Base-by-base conservation (phyloP, 2,888 invertebrate genomes). In the Caenorhabditis uteleia region DNA sequence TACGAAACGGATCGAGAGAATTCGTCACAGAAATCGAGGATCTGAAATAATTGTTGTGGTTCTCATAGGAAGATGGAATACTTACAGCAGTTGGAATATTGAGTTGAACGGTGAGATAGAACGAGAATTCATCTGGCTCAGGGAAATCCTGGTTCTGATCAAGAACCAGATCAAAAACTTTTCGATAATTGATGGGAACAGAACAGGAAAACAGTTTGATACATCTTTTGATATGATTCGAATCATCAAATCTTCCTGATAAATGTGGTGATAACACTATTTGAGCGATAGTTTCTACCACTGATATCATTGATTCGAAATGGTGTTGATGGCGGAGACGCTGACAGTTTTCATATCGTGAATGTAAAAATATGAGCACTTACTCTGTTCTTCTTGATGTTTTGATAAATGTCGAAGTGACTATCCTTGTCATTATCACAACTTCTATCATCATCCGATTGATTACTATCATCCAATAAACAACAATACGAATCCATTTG, bases 261-360 rank as follows among this genome's bases (percentile, higher is more conserved):
- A 64, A 25, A 16, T 59, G 45, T 2, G 59, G 60, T 21, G 69
- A 65, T 21, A 69, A 10, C 10, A 45, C 58, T 16, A 69, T 53
- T 16, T 61, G 61, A 5, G 65, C 69, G 29, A 61, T 50, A 5
- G 61, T 23, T 43, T 44, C 53, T 27, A 66, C 49, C 7, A 51
- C 18, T 16, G 65, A 61, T 4, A 47, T 31, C 64, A 65, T 65
- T n/a, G n/a, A n/a, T n/a, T n/a, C n/a, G n/a, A n/a, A n/a, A n/a
- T n/a, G n/a, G n/a, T n/a, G n/a, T n/a, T n/a, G n/a, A n/a, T n/a
- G n/a, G n/a, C n/a, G n/a, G n/a, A n/a, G n/a, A n/a, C n/a, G n/a
- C n/a, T n/a, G n/a, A n/a, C n/a, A n/a, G n/a, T n/a, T n/a, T n/a
- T n/a, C n/a, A n/a, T n/a, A n/a, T n/a, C n/a, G n/a, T n/a, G n/a